phyloP scores from a whole-genome alignment of 2,888 invertebrate genomes.

The Electrophaes corylata region DNA sequence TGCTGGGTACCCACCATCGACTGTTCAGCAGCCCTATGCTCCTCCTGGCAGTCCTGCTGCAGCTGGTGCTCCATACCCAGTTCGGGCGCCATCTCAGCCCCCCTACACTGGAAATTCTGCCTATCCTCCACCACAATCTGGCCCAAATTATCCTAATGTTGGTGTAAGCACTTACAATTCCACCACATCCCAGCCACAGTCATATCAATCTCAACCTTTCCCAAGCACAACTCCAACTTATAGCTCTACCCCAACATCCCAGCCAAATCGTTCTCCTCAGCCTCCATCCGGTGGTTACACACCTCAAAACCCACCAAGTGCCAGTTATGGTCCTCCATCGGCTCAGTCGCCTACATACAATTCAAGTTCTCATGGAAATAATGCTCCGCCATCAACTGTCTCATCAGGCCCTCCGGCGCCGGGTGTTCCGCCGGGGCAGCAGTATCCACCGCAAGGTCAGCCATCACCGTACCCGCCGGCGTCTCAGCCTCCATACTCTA shows the following conservation, averaged over 20 bases:
- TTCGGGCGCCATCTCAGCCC: slow-evolving; percentile 72
- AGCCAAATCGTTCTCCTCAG: slow-evolving; percentile 83
- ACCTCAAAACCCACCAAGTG: slow-evolving; percentile 81
- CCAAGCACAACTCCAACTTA: slow-evolving; percentile 81
- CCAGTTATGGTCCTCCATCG: slow-evolving; percentile 86
- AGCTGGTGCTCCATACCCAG: slow-evolving; percentile 74
- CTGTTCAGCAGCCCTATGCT: slow-evolving; percentile 77
- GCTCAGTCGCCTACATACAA: slow-evolving; percentile 87
- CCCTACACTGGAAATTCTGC: slow-evolving; percentile 76
- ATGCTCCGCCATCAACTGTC: slow-evolving; percentile 76
- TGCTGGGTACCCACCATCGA: slow-evolving; percentile 74
- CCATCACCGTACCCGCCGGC: slow-evolving; percentile 87
- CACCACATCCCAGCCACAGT: slow-evolving; percentile 75
- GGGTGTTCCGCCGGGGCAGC: slow-evolving; percentile 84
- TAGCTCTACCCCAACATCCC: slow-evolving; percentile 79
- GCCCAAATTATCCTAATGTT: slow-evolving; percentile 76
- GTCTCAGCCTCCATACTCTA: slow-evolving; percentile 84
- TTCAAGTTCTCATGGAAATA: slow-evolving; percentile 83
- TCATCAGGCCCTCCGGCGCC: slow-evolving; percentile 79
- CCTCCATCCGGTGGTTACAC: slow-evolving; percentile 83
- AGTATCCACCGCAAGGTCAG: slow-evolving; percentile 86
- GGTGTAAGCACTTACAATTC: slow-evolving; percentile 78
- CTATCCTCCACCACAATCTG: slow-evolving; percentile 75
- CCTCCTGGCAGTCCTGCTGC: slow-evolving; percentile 76
- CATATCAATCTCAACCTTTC: slow-evolving; percentile 80